These are phyloP conservation scores for Camelus bactrianus DNA, from an alignment of 2,113 vertebrate genomes.

Conservation along the genomic window DNA sequence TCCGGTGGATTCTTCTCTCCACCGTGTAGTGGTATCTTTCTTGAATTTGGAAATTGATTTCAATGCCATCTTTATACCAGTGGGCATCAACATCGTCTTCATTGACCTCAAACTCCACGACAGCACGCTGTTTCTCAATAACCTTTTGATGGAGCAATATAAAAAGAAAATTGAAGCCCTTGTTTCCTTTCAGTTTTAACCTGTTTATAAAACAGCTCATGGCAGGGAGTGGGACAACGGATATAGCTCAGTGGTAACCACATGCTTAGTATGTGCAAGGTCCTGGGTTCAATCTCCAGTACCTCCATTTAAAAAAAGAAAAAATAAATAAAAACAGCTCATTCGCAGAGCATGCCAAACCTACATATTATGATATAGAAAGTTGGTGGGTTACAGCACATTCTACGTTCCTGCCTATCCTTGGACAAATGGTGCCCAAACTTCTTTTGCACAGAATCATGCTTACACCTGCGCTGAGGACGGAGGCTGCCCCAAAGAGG, in stretches of 20 bases:
- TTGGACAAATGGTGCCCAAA: background rate
- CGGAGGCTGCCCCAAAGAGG: background rate
- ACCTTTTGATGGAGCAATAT: slow-evolving; percentile 86
- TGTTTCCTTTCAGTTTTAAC: background rate
- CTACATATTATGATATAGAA: background rate
- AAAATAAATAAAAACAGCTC: background rate
- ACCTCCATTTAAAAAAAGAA: too few relatives aligned
- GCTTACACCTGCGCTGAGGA: background rate
- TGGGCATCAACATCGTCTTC: slow-evolving; percentile 97
- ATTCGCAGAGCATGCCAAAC: background rate
- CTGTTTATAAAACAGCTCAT: background rate
- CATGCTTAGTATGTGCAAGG: too few relatives aligned
- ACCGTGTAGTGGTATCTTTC: slow-evolving; percentile 93
- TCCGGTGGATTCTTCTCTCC: slow-evolving; percentile 95
- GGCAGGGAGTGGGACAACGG: too few relatives aligned
- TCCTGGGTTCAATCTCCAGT: too few relatives aligned
- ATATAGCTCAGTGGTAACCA: too few relatives aligned
- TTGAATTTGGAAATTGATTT: slow-evolving; percentile 94
- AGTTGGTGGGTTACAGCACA: background rate
- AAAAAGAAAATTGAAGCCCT: slow-evolving; percentile 47
- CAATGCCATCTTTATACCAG: slow-evolving; percentile 96
- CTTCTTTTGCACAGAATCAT: background rate
- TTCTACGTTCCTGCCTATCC: background rate
- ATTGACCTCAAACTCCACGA: slow-evolving; percentile 97
- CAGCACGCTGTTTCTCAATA: slow-evolving; percentile 95